Base-by-base conservation (phyloP, 2,797 vertebrate species). In the Anabacerthia variegaticeps region DNA sequence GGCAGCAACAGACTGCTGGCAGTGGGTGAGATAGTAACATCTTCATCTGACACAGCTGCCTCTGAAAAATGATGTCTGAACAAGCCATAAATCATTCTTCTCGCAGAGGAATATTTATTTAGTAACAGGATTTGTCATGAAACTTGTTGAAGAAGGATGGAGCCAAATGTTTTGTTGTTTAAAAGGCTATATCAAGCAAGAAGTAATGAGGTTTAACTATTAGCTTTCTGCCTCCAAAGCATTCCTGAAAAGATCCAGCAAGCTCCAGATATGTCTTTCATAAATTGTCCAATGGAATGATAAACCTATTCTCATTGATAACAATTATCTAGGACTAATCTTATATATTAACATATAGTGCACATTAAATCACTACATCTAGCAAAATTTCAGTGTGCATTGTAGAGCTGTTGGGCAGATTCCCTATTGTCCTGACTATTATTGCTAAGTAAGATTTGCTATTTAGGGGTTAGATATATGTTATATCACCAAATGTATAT, bases 21-120 rank as follows among this genome's bases (percentile, higher is more conserved):
- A 21, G n/a, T 5, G 51, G 43, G 6, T 48, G 39, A 69, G 81
- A 39, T 32, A 36, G 37, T 14, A 41, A 34, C 4, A 0, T 73
- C 83, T 80, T 88, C 71, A 58, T 14, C 15, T 66, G 63, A 73
- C 72, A 51, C 34, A 82, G 36, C 48, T 94, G 55, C 39, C 59
- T 83, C 26, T 73, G 75, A 51, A 84, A 82, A 89, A 48, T 14
- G 13, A 28, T 55, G 26, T 41, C 18, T 32, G 78, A 85, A 54
- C 20, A 71, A 83, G 32, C 15, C 44, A 74, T 74, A 74, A 89
- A 83, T 83, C 44, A 74, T 63, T 83, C 58, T 51, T 69, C 9
- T 36, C 79, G 68, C 65, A 74, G 37, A 67, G 79, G 56, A 85
- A 24, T 91, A 88, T 85, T 93, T 89, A 44, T 85, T 93, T 89